These are phyloP conservation scores for Stomorhina lunata DNA, from an alignment of 2,888 invertebrate genomes.

Conservation along the genomic window DNA sequence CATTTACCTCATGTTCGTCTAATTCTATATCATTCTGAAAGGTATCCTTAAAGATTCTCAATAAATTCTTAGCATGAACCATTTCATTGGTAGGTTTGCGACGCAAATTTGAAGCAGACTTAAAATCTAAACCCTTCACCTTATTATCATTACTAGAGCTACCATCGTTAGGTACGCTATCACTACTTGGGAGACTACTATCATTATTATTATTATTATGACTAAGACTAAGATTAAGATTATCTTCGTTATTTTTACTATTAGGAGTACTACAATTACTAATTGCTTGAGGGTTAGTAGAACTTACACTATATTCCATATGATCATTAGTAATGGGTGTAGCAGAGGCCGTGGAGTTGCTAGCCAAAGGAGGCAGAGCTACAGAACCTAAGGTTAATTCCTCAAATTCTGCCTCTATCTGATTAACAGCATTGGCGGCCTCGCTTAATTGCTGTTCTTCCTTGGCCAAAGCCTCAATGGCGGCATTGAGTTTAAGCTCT, in stretches of 20 bases:
- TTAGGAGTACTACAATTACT: constrained; percentile 35
- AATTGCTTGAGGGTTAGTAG: constrained; percentile 72
- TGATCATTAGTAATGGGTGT: constrained; percentile 67
- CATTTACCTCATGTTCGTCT: constrained; percentile 68
- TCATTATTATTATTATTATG: background rate
- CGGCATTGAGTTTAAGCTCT: constrained; percentile 74
- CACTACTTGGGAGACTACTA: constrained; percentile 49
- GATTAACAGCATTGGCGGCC: constrained; percentile 76
- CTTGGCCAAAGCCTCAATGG: constrained; percentile 74
- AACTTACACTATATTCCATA: constrained; percentile 79
- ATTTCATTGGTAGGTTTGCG: constrained; percentile 77
- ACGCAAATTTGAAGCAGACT: constrained; percentile 70
- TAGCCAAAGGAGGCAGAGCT: constrained; percentile 66
- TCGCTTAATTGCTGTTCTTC: constrained; percentile 75
- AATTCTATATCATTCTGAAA: constrained; percentile 75
- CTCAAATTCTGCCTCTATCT: constrained; percentile 75
- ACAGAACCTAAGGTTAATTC: constrained; percentile 71
- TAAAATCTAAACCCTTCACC: constrained; percentile 55
- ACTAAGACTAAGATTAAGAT: constrained; percentile 43
- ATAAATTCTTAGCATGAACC: constrained; percentile 76
- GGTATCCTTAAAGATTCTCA: constrained; percentile 78
- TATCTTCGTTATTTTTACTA: constrained; percentile 60
- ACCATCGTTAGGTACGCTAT: constrained; percentile 67
- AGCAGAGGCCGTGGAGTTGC: constrained; percentile 40
- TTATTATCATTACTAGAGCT: constrained; percentile 9